Percentiles rank a stretch among this genome's conserved stretches.
These are phyloP conservation scores for Brachionus angularis DNA, from an alignment of 1,140 invertebrate species.

Conservation along the genomic window DNA sequence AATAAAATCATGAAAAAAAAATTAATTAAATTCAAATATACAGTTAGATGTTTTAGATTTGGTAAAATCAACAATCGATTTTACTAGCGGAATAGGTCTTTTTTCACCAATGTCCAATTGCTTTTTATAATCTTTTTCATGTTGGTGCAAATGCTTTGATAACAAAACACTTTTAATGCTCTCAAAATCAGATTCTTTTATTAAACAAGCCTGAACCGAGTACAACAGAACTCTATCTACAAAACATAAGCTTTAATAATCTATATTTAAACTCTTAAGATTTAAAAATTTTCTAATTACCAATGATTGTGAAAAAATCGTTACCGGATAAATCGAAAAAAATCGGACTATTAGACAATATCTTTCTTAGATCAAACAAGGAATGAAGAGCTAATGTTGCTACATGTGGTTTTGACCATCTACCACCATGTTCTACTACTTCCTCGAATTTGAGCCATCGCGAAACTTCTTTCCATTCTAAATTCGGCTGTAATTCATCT, in stretches of 20 bases:
- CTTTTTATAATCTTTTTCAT: constrained; percentile 55
- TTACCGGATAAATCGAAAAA: constrained; percentile 53
- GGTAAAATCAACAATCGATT: constrained; percentile 1
- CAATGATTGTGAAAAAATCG: constrained; percentile 74
- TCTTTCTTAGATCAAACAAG: constrained; percentile 55
- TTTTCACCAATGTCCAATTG: constrained; percentile 61
- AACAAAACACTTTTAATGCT: constrained; percentile 79
- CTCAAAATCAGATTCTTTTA: constrained; percentile 72
- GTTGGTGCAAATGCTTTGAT: constrained; percentile 84
- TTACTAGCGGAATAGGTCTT: constrained; percentile 45
- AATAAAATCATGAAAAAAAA: too few species aligned
- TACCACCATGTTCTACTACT: constrained; percentile 57
- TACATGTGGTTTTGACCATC: constrained; percentile 60
- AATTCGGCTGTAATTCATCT: not conserved
- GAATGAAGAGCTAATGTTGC: constrained; percentile 57
- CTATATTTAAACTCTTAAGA: not conserved
- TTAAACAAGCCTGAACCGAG: constrained; percentile 40
- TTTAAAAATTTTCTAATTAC: constrained; percentile 62
- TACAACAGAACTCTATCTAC: constrained; percentile 1
- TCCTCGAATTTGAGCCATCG: constrained; percentile 61
- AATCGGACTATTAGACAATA: constrained; percentile 51
- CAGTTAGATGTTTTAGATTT: too few species aligned
- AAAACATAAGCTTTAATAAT: not conserved
- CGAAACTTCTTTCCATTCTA: constrained; percentile 36
- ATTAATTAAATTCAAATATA: too few species aligned